Conservation (phyloP, 2,888 invertebrate species). For the Piscicola geometra region DNA sequence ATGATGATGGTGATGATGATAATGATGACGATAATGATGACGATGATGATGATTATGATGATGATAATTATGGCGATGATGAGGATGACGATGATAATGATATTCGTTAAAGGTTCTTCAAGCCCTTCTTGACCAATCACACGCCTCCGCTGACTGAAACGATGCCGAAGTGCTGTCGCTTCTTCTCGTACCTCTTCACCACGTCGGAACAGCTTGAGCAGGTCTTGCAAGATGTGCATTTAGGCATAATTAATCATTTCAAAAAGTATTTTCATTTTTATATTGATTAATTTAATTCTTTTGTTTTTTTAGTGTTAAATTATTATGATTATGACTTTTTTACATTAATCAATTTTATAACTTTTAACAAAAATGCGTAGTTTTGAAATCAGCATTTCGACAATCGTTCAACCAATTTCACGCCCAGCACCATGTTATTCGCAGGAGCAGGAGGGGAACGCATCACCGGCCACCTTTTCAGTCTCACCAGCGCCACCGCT, state of each 20-base stretch:
- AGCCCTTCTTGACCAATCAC: constrained; percentile 88
- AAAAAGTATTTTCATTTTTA: too few species aligned
- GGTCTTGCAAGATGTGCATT: too few species aligned
- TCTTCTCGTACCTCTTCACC: constrained; percentile 79
- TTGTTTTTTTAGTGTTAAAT: too few species aligned
- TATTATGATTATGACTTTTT: too few species aligned
- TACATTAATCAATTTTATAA: too few species aligned
- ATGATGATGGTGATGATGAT: constrained; percentile 1
- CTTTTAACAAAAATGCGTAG: too few species aligned
- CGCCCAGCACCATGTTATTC: background rate
- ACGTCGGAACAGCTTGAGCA: constrained; percentile 83
- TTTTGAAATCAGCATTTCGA: too few species aligned
- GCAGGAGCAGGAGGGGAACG: background rate
- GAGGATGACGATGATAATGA: constrained; percentile 80
- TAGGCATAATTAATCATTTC: too few species aligned
- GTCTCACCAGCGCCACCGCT: too few species aligned
- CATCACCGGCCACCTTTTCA: background rate
- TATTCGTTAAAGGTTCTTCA: constrained; percentile 68
- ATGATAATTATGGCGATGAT: constrained; percentile 60
- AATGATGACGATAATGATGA: constrained; percentile 35
- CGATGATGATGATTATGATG: constrained; percentile 37
- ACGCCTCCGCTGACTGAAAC: constrained; percentile 90
- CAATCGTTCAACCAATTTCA: too few species aligned
- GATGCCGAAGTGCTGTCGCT: constrained; percentile 80
- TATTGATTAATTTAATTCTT: too few species aligned